Base-by-base conservation (phyloP, 1,140 invertebrate species). In the Oscheius sp. region DNA sequence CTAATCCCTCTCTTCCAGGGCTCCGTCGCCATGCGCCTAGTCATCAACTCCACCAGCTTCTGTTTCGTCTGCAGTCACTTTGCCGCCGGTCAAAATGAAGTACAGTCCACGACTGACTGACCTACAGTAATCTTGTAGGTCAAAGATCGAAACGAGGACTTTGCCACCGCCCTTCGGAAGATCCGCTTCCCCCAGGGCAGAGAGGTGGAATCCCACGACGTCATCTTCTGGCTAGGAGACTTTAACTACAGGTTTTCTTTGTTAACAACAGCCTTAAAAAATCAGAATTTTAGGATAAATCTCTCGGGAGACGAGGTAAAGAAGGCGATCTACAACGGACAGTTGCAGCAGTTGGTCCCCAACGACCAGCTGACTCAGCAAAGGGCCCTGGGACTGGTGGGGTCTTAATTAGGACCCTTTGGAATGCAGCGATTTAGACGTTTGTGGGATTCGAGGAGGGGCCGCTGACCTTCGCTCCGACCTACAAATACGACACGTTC, bases 51-150 rank as follows among this genome's bases (percentile, higher is more conserved):
- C 46, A 94, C 94, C 13, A 97, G 94, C 1, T 86, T 98, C 71
- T 97, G 94, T 85, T 99, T 99, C 87, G 92, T 99, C 32, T 98
- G 95, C 86, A 93, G 95, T 38, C 97, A 99, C 87, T 97, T 99
- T 87, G 94, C 97, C 36, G 97, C 97, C 68, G 96, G 96, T 0
- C 96, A 99, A 82, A 92, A 91, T 4, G 93, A 99, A 87, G 90
- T 95, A n/a, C 88, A 52, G 18, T 35, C 35, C 35, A 15, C 15
- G 10, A 58, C 7, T 58, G 10, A 10, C 26, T 58, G 23, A 13
- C 52, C 7, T 13, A 58, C 23, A n/a, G n/a, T 23, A 35, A 36
- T 38, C 23, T 10, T 66, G 32, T 32, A 68, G 66, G 34, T 68
- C 26, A n/a, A 49, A 46, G 95, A 99, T 83, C 87, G 96, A 73